Percentiles rank a stretch among this genome's conserved stretches.
These are phyloP conservation scores for Saguinus midas DNA, from an alignment of 2,113 vertebrate genomes.

Conservation along the genomic window DNA sequence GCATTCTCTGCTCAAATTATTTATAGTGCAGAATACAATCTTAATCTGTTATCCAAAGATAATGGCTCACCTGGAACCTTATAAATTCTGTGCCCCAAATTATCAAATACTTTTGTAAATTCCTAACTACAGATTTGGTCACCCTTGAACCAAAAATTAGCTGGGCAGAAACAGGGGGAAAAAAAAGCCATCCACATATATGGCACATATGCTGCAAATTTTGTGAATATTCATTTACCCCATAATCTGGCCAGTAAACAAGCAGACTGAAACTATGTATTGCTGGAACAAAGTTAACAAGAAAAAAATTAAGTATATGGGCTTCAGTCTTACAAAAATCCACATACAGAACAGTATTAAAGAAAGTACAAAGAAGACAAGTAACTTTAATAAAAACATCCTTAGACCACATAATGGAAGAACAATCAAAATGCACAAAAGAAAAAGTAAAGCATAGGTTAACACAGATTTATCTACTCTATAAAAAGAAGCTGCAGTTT, in stretches of 20 bases:
- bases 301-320: slow-evolving; percentile 18
- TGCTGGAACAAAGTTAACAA: slow-evolving; percentile 18
- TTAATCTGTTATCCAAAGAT: background rate
- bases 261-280: background rate
- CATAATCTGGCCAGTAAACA: background rate
- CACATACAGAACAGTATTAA: background rate
- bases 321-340: background rate
- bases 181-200: background rate
- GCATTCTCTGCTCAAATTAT: background rate
- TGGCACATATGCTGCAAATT: background rate
- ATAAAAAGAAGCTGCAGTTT: background rate
- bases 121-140: background rate
- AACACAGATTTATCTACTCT: background rate
- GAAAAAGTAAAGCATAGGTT: background rate
- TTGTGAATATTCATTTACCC: background rate
- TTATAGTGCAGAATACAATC: background rate
- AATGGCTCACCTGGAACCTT: background rate
- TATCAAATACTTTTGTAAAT: background rate
- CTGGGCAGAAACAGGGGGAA: background rate
- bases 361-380: background rate
- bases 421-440: slow-evolving; percentile 4
- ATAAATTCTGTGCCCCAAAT: slow-evolving; percentile 32
- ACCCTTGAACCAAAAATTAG: background rate
- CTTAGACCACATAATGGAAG: background rate
- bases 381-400: background rate